These are phyloP conservation scores for Burhinus bistriatus DNA, from an alignment of 2,113 vertebrate genomes.

Conservation along the genomic window DNA sequence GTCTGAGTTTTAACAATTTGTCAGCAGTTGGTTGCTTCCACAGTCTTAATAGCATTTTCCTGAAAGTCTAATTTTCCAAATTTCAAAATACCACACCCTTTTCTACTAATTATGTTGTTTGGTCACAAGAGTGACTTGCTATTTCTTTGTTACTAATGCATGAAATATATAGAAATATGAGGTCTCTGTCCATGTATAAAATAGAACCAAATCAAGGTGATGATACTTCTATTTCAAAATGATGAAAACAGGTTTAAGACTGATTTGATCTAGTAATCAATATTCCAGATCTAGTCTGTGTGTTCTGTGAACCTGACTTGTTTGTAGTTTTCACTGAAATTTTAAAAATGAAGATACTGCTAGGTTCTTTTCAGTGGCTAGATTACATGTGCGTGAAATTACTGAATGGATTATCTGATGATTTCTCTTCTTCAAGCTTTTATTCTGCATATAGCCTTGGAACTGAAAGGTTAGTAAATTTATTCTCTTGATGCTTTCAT, in stretches of 20 bases:
- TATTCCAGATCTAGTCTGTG: neutral
- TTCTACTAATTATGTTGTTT: neutral
- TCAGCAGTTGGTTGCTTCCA: neutral
- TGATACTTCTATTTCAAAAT: neutral
- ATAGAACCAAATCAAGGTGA: neutral
- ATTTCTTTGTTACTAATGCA: neutral
- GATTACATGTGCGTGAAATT: neutral
- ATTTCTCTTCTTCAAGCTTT: neutral
- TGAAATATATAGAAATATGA: neutral
- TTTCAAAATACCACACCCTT: neutral
- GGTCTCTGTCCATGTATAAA: neutral
- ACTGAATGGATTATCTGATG: neutral
- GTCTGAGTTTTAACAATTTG: neutral
- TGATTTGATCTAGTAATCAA: neutral
- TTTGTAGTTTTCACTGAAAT: neutral
- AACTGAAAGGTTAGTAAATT: neutral
- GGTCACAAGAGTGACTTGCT: neutral
- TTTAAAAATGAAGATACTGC: neutral
- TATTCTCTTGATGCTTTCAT: neutral
- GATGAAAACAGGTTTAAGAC: neutral
- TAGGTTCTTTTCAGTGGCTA: neutral
- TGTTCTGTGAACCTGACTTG: neutral
- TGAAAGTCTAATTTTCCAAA: neutral
- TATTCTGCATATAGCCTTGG: neutral
- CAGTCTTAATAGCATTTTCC: neutral